A percentile compares a stretch with the other conserved stretches of the same genome.
phyloP scores from a whole-genome alignment of 92 coral and sea anemone species.

The Actinernus sp. region DNA sequence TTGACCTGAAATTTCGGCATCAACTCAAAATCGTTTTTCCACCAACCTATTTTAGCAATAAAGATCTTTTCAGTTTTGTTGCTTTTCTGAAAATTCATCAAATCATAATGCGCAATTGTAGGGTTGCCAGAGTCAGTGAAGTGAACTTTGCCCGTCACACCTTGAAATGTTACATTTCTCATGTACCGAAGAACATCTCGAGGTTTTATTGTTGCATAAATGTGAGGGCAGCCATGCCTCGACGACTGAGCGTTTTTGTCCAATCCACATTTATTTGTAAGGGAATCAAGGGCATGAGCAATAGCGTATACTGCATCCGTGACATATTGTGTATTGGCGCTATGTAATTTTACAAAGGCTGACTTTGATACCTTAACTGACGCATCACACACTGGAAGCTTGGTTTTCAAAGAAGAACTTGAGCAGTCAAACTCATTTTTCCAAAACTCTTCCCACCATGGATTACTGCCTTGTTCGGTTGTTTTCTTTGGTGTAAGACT shows the following conservation, averaged over 20 bases:
- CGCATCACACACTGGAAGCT: no score
- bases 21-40: not conserved
- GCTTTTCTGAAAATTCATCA: not conserved
- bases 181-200: not conserved
- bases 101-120: constrained; percentile 1
- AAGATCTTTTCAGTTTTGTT: not conserved
- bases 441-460: constrained; percentile 22
- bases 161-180: not conserved
- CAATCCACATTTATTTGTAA: not conserved
- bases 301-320: constrained; percentile 16
- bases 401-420: no score
- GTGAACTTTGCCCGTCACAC: constrained; percentile 9
- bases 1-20: not conserved
- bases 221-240: not conserved
- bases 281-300: constrained; percentile 8
- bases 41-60: not conserved
- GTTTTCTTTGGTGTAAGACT: not conserved
- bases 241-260: not conserved
- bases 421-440: not conserved
- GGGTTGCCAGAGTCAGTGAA: constrained; percentile 5
- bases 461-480: not conserved
- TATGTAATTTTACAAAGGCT: not conserved
- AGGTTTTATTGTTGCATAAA: not conserved
- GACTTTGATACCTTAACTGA: not conserved
- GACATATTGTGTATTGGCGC: not conserved